These are phyloP conservation scores for Drosophila bocki DNA, from an alignment of 1,140 invertebrate genomes.

Conservation along the genomic window DNA sequence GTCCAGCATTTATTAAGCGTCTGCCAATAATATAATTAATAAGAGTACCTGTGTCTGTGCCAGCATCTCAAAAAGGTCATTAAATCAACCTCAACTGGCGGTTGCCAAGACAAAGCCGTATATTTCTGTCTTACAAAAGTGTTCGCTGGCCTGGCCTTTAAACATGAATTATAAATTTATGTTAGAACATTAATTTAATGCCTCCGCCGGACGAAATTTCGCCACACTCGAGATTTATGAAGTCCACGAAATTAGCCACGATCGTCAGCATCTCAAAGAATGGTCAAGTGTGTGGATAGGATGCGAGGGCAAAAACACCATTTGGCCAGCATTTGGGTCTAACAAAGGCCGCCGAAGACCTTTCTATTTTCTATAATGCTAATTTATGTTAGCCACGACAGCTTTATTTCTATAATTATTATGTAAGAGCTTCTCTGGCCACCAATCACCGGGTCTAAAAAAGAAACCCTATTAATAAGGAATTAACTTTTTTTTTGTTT, in stretches of 20 bases:
- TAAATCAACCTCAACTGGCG: slow-evolving; percentile 63
- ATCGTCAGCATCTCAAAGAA: slow-evolving; percentile 50
- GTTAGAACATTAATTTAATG: slow-evolving; percentile 74
- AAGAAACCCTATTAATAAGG: slow-evolving; percentile 48
- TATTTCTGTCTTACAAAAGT: slow-evolving; percentile 52
- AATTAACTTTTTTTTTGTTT: slow-evolving; percentile 53
- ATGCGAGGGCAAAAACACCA: slow-evolving; percentile 67
- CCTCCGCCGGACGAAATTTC: slow-evolving; percentile 41
- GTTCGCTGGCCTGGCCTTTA: slow-evolving; percentile 38
- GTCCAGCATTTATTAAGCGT: slow-evolving; percentile 57
- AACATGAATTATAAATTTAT: slow-evolving; percentile 64
- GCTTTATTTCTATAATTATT: slow-evolving; percentile 68
- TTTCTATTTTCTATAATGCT: slow-evolving; percentile 72
- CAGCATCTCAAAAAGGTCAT: slow-evolving; percentile 63
- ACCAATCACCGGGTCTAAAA: slow-evolving; percentile 13
- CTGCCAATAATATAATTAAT: slow-evolving; percentile 80
- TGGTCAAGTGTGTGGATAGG: slow-evolving; percentile 32
- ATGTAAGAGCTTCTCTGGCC: slow-evolving; percentile 34
- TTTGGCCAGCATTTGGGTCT: slow-evolving; percentile 40
- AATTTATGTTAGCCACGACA: slow-evolving; percentile 64
- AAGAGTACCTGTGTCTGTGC: slow-evolving; percentile 51
- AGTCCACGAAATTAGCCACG: slow-evolving; percentile 68
- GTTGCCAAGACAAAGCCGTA: slow-evolving; percentile 33
- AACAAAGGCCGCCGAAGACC: slow-evolving; percentile 33
- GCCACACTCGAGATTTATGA: slow-evolving; percentile 51